These are phyloP conservation scores for Tinamus guttatus DNA, from an alignment of 2,113 vertebrate genomes.

Conservation along the genomic window DNA sequence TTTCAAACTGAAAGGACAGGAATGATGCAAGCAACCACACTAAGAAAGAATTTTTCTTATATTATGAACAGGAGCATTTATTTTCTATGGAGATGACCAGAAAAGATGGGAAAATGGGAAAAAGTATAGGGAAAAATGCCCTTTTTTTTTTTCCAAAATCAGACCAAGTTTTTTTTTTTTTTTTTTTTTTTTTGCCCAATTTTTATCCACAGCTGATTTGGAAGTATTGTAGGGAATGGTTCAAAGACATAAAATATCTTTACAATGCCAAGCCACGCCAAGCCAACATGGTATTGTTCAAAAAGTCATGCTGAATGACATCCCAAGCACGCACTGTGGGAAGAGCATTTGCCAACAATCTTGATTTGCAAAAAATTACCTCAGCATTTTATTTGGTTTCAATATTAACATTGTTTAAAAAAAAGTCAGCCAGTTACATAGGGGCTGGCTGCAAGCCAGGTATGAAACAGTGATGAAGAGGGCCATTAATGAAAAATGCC, in stretches of 20 bases:
- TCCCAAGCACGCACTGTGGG: neutral
- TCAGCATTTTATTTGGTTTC: conserved; percentile 24
- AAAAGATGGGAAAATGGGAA: neutral
- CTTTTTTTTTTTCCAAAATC: neutral
- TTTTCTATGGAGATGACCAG: neutral
- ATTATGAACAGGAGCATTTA: neutral
- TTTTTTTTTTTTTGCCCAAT: neutral
- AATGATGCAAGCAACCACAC: neutral
- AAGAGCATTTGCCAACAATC: neutral
- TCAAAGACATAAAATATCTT: neutral
- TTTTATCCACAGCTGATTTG: neutral
- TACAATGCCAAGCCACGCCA: neutral
- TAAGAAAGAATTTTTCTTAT: neutral
- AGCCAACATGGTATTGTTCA: neutral
- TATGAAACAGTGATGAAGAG: conserved; percentile 24
- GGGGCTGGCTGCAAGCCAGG: conserved; percentile 15
- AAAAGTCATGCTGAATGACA: neutral
- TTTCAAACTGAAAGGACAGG: neutral
- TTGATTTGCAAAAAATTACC: conserved; percentile 15
- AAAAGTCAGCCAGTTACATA: neutral
- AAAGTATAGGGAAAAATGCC: neutral
- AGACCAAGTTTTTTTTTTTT: neutral
- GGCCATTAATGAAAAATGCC: conserved; percentile 52
- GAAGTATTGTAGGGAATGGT: neutral
- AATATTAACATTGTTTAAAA: neutral